phyloP scores from a whole-genome alignment of 2,888 invertebrate species.

The Pocota personata region DNA sequence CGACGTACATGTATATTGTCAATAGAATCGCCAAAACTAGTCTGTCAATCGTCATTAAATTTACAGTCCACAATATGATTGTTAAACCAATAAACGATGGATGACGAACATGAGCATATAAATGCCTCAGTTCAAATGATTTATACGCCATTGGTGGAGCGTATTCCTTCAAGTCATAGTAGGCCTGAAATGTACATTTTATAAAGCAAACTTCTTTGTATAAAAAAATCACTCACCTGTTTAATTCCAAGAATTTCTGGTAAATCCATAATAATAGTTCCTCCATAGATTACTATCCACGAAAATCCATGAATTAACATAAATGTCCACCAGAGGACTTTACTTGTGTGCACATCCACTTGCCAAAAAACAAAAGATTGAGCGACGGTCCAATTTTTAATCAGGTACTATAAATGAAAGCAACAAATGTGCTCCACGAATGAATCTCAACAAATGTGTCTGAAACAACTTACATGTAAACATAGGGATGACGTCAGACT shows the following conservation, averaged over 20 bases:
- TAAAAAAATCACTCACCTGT: conserved; percentile 81
- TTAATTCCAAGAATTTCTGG: conserved; percentile 86
- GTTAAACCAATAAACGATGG: conserved; percentile 86
- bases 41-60: conserved; percentile 86
- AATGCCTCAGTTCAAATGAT: conserved; percentile 83
- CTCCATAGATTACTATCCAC: conserved; percentile 86
- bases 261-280: conserved; percentile 86
- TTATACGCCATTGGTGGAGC: conserved; percentile 84
- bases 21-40: conserved; percentile 84
- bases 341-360: conserved; percentile 83
- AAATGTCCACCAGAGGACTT: conserved; percentile 83
- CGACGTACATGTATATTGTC: conserved; percentile 85
- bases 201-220: background rate
- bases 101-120: conserved; percentile 86
- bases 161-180: conserved; percentile 84
- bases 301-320: conserved; percentile 83
- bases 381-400: conserved; percentile 84
- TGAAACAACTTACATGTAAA: conserved; percentile 81
- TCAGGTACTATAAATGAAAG: conserved; percentile 81
- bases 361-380: conserved; percentile 84
- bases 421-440: conserved; percentile 11
- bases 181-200: conserved; percentile 80
- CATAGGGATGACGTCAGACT: conserved; percentile 83
- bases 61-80: conserved; percentile 85
- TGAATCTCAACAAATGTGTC: conserved; percentile 9